Evolutionary conservation across 2,888 invertebrate genomes (phyloP).

Genomic region (Mycalesis mineus): DNA sequence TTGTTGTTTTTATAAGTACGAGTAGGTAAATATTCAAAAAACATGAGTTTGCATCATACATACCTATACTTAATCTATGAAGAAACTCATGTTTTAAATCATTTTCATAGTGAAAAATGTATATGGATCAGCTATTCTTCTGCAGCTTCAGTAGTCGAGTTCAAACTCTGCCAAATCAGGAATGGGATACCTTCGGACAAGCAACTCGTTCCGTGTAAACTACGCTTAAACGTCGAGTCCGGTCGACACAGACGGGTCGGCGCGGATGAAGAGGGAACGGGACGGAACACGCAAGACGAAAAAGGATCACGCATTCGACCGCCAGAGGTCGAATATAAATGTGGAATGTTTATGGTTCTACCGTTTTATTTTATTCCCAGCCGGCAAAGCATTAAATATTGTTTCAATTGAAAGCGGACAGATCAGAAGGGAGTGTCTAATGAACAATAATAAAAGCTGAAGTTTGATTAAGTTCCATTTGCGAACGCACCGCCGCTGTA

Average conservation of each 20-base stretch:
- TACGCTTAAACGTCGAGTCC: conserved; percentile 31
- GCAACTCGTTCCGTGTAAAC: not conserved
- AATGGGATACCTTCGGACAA: too few relatives aligned
- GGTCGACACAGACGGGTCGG: conserved; percentile 65
- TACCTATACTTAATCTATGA: too few relatives aligned
- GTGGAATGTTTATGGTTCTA: conserved; percentile 79
- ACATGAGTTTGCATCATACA: too few relatives aligned
- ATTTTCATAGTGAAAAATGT: too few relatives aligned
- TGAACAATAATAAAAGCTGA: conserved; percentile 64
- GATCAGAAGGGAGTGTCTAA: conserved; percentile 65
- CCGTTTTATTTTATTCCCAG: conserved; percentile 75
- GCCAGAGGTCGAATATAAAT: conserved; percentile 76
- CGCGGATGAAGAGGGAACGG: conserved; percentile 65
- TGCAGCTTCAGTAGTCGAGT: too few relatives aligned
- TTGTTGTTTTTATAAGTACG: too few relatives aligned
- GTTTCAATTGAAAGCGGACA: conserved; percentile 77
- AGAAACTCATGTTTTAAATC: too few relatives aligned
- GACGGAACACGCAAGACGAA: conserved; percentile 43
- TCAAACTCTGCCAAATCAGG: too few relatives aligned
- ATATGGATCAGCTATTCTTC: too few relatives aligned
- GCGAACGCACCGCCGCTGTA: conserved; percentile 48
- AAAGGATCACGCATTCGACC: conserved; percentile 50
- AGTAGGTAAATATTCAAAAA: too few relatives aligned
- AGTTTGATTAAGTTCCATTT: conserved; percentile 64
- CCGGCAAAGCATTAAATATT: conserved; percentile 75